A percentile compares a stretch with the other conserved stretches of the same genome.
Evolutionary conservation across 2,113 vertebrate species (phyloP).

Genomic region (Gymnogyps californianus): DNA sequence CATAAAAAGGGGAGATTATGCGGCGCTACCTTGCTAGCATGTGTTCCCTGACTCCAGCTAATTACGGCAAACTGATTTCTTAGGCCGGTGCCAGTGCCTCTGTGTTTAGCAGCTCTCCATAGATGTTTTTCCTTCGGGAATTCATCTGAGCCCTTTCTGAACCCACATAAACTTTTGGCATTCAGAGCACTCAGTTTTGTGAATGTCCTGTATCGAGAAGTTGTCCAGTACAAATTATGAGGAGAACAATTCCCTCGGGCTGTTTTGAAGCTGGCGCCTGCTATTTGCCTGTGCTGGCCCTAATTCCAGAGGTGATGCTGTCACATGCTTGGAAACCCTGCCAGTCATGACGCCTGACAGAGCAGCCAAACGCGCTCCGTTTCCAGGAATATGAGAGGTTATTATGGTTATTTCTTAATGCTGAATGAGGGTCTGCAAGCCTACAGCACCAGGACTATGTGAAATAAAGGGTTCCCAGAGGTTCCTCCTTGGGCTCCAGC

Average conservation of each 20-base stretch:
- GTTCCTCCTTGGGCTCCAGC: background rate
- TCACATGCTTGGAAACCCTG: background rate
- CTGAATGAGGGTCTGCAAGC: background rate
- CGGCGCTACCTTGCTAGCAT: rapidly evolving
- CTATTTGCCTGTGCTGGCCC: background rate
- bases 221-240: background rate
- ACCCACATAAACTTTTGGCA: background rate
- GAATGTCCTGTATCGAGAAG: background rate
- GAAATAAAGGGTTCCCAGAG: background rate
- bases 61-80: background rate
- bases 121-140: rapidly evolving
- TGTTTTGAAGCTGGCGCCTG: background rate
- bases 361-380: background rate
- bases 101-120: background rate
- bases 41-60: background rate
- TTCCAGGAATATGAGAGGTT: background rate
- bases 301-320: background rate
- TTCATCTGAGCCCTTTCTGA: background rate
- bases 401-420: background rate
- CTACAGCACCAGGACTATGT: background rate
- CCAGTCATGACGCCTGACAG: background rate
- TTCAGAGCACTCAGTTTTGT: background rate
- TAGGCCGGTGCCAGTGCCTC: rapidly evolving
- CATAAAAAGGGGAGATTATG: rapidly evolving
- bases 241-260: background rate